These are phyloP conservation scores for Synanceia verrucosa DNA, from an alignment of 2,797 vertebrate genomes.

Conservation along the genomic window DNA sequence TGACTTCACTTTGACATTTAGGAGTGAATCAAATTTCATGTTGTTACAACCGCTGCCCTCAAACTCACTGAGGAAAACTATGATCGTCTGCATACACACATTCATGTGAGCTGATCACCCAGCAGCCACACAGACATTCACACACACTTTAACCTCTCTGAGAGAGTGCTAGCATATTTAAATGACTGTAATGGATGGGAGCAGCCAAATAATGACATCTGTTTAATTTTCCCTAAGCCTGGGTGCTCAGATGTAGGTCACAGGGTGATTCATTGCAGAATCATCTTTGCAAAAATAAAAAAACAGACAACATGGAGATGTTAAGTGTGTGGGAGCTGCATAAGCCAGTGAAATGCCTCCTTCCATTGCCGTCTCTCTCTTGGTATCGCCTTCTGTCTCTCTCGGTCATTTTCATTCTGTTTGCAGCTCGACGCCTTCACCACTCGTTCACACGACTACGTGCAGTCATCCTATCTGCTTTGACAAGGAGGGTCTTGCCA, in stretches of 20 bases:
- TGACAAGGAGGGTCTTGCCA: conserved; percentile 67
- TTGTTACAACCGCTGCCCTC: neutral
- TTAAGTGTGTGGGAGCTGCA: conserved; percentile 50
- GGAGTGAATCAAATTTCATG: conserved; percentile 7
- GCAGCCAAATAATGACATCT: conserved; percentile 55
- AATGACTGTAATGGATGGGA: conserved; percentile 49
- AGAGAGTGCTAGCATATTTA: conserved; percentile 31
- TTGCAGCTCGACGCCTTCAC: conserved; percentile 60
- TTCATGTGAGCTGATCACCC: neutral
- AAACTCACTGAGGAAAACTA: neutral
- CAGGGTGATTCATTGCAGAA: conserved; percentile 61
- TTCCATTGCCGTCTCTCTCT: conserved; percentile 42
- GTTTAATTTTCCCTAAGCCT: conserved; percentile 50
- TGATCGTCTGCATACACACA: neutral
- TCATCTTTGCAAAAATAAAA: conserved; percentile 54
- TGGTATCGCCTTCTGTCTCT: conserved; percentile 54
- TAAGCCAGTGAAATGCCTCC: conserved; percentile 32
- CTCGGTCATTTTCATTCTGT: conserved; percentile 69
- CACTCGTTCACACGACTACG: conserved; percentile 54
- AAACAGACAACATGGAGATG: conserved; percentile 49
- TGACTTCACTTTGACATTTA: conserved; percentile 15
- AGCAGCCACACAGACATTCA: neutral
- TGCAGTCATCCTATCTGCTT: conserved; percentile 56
- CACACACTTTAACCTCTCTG: conserved; percentile 9
- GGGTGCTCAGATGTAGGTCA: conserved; percentile 67